Evolutionary conservation across 2,113 vertebrate species (phyloP).

Genomic region (Campylomormyrus numenius): DNA sequence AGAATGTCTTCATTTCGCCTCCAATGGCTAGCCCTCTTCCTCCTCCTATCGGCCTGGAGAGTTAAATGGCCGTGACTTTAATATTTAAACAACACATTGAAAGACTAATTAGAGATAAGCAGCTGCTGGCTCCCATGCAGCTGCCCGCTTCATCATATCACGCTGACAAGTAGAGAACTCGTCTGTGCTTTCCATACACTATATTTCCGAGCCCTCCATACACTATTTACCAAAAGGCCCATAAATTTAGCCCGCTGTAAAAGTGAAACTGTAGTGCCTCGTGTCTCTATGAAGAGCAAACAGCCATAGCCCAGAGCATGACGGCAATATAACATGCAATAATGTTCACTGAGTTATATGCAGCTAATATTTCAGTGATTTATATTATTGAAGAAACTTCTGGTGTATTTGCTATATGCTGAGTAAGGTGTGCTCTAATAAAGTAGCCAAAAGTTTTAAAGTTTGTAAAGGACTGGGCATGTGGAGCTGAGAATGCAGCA

Average conservation of each 20-base stretch:
- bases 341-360: not conserved
- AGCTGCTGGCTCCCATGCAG: not conserved
- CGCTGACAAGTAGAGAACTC: not conserved
- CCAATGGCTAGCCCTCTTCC: not conserved
- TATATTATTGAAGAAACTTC: not conserved
- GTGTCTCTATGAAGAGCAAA: not conserved
- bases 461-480: not conserved
- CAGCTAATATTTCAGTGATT: not conserved
- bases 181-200: no score
- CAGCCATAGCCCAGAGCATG: not conserved
- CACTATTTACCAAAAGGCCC: conserved; percentile 5
- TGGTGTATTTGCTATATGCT: not conserved
- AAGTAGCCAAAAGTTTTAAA: not conserved
- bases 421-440: not conserved
- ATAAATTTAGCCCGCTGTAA: not conserved
- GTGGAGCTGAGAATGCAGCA: not conserved
- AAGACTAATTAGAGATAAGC: conserved; percentile 10
- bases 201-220: not conserved
- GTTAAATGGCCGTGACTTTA: conserved; percentile 1
- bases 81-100: conserved; percentile 1
- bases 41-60: not conserved
- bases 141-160: conserved; percentile 14
- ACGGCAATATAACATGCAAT: not conserved
- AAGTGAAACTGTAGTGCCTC: not conserved
- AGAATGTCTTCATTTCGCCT: not conserved